Percentiles rank a stretch among this genome's conserved stretches.
phyloP scores from a whole-genome alignment of 2,797 vertebrate species.

The Platyrinchus mystaceus region DNA sequence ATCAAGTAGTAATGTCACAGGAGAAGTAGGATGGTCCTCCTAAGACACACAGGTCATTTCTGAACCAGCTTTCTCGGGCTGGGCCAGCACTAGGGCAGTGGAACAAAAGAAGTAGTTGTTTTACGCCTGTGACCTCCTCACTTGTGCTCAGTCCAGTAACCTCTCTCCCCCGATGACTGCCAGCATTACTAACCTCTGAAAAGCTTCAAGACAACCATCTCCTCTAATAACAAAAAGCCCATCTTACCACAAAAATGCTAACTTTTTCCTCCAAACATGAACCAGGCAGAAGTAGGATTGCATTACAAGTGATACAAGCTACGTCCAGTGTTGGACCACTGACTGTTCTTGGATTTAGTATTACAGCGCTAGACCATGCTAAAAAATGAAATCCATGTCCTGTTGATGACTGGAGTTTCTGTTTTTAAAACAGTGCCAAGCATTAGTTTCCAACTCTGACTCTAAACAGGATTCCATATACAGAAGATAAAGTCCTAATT shows the following conservation, averaged over 20 bases:
- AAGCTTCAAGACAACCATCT: constrained; percentile 5
- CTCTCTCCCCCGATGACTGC: background rate
- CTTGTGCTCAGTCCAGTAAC: background rate
- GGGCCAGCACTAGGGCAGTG: background rate
- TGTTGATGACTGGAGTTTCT: background rate
- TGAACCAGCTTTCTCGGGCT: background rate
- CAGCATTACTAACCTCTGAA: constrained; percentile 41
- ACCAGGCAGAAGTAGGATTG: background rate
- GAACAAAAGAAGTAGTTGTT: background rate
- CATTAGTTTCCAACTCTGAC: background rate
- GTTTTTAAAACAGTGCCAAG: background rate
- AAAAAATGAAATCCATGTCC: background rate
- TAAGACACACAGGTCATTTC: background rate
- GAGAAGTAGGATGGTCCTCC: background rate
- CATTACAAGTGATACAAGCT: background rate
- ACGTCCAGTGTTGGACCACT: background rate
- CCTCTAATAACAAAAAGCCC: background rate
- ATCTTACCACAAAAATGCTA: constrained; percentile 7
- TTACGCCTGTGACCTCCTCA: constrained; percentile 16
- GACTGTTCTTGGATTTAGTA: background rate
- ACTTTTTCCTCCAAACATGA: background rate
- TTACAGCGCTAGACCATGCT: background rate
- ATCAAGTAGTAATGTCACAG: background rate
- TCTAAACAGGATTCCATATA: background rate
- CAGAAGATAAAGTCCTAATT: background rate